phyloP scores from a whole-genome alignment of 2,797 vertebrate genomes.

The Eulemur coronatus region DNA sequence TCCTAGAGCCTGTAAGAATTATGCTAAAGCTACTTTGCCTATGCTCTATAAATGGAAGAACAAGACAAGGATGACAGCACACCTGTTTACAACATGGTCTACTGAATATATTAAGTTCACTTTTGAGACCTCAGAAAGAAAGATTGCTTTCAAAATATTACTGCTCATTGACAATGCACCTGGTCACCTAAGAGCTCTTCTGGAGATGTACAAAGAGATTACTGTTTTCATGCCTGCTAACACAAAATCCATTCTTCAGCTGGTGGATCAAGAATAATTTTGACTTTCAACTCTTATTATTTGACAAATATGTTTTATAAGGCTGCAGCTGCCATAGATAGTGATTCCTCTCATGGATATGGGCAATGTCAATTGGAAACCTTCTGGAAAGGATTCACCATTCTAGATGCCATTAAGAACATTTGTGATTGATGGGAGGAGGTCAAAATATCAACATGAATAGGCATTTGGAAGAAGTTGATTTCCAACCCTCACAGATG shows the following conservation, averaged over 20 bases:
- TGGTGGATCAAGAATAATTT: background rate
- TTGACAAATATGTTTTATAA: background rate
- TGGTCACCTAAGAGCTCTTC: background rate
- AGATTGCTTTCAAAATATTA: background rate
- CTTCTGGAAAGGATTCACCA: background rate
- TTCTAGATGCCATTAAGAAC: background rate
- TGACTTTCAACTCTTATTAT: background rate
- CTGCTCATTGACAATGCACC: background rate
- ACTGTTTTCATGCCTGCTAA: background rate
- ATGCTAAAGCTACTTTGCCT: background rate
- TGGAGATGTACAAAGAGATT: background rate
- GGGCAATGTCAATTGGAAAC: background rate
- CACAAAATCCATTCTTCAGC: background rate
- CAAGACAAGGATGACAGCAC: background rate
- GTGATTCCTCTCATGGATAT: background rate
- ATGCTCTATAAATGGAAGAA: background rate
- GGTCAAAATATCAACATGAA: background rate
- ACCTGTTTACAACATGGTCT: background rate
- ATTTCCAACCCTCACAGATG: background rate
- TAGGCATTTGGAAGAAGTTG: background rate
- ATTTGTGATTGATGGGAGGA: background rate
- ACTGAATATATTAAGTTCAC: background rate
- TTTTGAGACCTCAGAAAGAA: background rate
- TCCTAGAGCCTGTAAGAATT: background rate
- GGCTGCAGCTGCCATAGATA: background rate